Percentiles rank a stretch among this genome's conserved stretches.
phyloP scores from a whole-genome alignment of 1,140 invertebrate species.

The Hydropsyche tenuis region DNA sequence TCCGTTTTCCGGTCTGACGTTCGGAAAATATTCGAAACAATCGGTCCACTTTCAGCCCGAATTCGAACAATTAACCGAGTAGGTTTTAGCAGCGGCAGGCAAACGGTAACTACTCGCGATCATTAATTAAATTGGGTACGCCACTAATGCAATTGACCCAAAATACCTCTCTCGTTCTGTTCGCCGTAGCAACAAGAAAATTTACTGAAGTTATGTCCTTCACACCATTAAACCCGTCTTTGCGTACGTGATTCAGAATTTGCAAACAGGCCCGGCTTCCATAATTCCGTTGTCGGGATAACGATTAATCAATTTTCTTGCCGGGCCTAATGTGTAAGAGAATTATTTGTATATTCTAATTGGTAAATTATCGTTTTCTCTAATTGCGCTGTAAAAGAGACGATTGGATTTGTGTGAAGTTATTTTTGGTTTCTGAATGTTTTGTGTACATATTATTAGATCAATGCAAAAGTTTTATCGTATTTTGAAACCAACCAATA shows the following conservation, averaged over 20 bases:
- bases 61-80: conserved; percentile 20
- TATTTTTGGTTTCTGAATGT: no score
- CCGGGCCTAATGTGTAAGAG: not conserved
- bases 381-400: no score
- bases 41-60: not conserved
- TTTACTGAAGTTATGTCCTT: conserved; percentile 25
- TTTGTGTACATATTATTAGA: no score
- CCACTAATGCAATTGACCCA: conserved; percentile 36
- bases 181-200: conserved; percentile 17
- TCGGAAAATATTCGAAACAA: no score
- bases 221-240: conserved; percentile 12
- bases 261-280: conserved; percentile 9
- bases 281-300: conserved; percentile 3
- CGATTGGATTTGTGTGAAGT: no score
- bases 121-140: conserved; percentile 36
- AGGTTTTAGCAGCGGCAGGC: not conserved
- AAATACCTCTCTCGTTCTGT: conserved; percentile 7
- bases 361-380: no score
- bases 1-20: no score
- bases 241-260: conserved; percentile 15
- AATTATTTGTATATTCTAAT: no score
- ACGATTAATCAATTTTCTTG: conserved; percentile 20
- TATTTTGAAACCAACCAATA: no score
- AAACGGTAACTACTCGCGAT: conserved; percentile 8
- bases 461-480: no score